These are phyloP conservation scores for Euplagia quadripunctaria DNA, from an alignment of 2,888 invertebrate species.

Conservation along the genomic window DNA sequence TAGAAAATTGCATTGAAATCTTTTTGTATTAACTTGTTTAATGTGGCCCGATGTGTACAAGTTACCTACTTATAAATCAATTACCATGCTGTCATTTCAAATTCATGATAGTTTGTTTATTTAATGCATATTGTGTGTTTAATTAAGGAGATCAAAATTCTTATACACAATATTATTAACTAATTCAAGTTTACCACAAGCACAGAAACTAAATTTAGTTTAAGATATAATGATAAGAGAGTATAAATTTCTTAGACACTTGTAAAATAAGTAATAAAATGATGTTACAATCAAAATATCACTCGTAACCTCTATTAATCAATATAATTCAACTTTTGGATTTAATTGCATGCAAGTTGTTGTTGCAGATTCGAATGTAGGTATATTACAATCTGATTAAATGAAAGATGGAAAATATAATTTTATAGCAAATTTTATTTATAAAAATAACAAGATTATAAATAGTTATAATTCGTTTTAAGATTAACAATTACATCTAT, in stretches of 20 bases:
- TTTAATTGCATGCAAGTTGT: neutral
- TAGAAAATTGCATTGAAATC: conserved; percentile 10
- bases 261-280: neutral
- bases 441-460: conserved; percentile 54
- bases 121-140: too few species aligned
- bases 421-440: conserved; percentile 46
- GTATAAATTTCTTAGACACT: neutral
- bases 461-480: conserved; percentile 45
- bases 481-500: conserved; percentile 65
- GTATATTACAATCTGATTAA: neutral
- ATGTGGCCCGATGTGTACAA: neutral
- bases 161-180: too few species aligned
- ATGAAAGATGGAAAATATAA: neutral
- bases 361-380: neutral
- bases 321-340: neutral
- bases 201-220: too few species aligned
- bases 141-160: too few species aligned
- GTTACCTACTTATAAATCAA: too few species aligned
- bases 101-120: neutral
- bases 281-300: neutral
- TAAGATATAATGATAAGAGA: too few species aligned
- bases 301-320: neutral
- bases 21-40: neutral
- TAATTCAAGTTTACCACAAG: too few species aligned
- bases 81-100: neutral